Evolutionary conservation across 2,888 invertebrate genomes (phyloP).

Genomic region (Lasioglossum figueresi): DNA sequence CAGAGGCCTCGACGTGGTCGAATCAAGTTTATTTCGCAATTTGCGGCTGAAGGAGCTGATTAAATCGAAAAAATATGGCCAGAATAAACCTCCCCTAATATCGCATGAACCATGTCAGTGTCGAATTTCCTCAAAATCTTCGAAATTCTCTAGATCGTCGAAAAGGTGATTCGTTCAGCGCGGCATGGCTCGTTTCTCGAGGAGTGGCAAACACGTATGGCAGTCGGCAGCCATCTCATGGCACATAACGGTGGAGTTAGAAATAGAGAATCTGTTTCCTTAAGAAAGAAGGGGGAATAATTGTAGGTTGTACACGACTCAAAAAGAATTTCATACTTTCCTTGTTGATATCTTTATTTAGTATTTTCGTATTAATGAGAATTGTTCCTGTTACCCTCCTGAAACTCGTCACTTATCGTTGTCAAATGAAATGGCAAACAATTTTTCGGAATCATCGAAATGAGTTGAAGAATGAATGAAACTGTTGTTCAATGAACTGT

Average conservation of each 20-base stretch:
- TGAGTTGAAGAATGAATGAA: neutral
- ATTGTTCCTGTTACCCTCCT: neutral
- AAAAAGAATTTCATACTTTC: conserved; percentile 16
- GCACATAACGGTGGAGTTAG: neutral
- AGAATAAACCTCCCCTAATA: neutral
- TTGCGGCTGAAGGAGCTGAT: neutral
- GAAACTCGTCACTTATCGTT: neutral
- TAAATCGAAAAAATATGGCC: neutral
- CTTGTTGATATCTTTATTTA: conserved; percentile 13
- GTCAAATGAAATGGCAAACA: neutral
- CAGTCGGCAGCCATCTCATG: conserved; percentile 8
- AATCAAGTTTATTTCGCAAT: neutral
- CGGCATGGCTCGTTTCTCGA: conserved; percentile 16
- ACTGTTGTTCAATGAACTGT: neutral
- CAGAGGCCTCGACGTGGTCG: neutral
- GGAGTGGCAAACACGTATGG: conserved; percentile 8
- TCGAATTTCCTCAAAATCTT: neutral
- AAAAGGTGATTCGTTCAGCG: neutral
- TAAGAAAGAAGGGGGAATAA: neutral
- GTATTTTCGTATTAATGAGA: conserved; percentile 40
- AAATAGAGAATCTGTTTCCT: neutral
- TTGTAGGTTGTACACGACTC: neutral
- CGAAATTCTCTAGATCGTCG: neutral
- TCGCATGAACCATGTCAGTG: neutral
- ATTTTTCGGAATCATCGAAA: neutral